These are phyloP conservation scores for Laothoe populi DNA, from an alignment of 2,888 invertebrate species.

Conservation along the genomic window DNA sequence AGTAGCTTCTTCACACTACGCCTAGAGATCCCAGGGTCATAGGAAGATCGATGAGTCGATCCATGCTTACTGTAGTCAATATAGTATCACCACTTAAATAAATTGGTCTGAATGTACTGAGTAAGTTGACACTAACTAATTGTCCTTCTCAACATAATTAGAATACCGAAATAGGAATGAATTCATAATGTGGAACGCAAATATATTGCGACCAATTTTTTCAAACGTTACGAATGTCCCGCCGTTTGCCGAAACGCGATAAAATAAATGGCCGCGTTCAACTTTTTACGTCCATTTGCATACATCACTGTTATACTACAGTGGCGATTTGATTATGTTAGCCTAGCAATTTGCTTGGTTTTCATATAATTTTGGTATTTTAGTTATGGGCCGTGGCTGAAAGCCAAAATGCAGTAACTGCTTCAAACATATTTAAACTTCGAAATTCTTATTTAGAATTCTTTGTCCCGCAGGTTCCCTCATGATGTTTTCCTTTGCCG, in stretches of 20 bases:
- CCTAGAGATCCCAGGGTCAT: too few relatives aligned
- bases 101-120: too few relatives aligned
- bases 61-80: too few relatives aligned
- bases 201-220: conserved; percentile 29
- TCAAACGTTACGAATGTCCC: conserved; percentile 26
- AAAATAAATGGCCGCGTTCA: conserved; percentile 24
- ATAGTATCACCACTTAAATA: too few relatives aligned
- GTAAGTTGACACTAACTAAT: not conserved
- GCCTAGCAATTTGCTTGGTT: not conserved
- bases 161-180: not conserved
- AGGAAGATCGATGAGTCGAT: too few relatives aligned
- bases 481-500: too few relatives aligned
- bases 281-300: conserved; percentile 26
- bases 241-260: conserved; percentile 25
- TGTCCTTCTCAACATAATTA: not conserved
- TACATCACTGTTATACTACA: conserved; percentile 15
- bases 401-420: too few relatives aligned
- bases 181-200: not conserved
- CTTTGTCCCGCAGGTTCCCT: too few relatives aligned
- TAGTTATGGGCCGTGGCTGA: not conserved
- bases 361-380: too few relatives aligned
- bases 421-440: too few relatives aligned
- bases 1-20: too few relatives aligned
- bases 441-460: too few relatives aligned
- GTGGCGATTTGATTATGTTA: not conserved